Percentiles rank a stretch among this genome's conserved stretches.
These are phyloP conservation scores for Indicator indicator DNA, from an alignment of 2,113 vertebrate genomes.

Conservation along the genomic window DNA sequence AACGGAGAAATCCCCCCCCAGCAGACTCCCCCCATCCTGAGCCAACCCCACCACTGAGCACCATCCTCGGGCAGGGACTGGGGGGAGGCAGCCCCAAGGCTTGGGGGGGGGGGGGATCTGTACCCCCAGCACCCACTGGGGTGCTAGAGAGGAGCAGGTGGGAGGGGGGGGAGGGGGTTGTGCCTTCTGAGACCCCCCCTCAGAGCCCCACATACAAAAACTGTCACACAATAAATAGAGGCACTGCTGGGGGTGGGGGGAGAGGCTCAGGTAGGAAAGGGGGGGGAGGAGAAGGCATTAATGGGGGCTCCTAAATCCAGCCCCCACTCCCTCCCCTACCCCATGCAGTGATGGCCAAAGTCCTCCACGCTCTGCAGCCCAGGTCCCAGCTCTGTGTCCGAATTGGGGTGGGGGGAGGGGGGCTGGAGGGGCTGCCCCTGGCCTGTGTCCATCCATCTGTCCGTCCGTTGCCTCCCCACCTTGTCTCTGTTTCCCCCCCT, in stretches of 20 bases:
- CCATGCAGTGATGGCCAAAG: background rate
- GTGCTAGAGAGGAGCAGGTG: too few species aligned
- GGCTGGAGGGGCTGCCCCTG: background rate
- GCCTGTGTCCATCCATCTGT: background rate
- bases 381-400: background rate
- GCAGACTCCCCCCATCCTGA: background rate
- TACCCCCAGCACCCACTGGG: too few species aligned
- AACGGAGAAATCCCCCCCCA: background rate
- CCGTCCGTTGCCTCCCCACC: background rate
- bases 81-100: background rate
- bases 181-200: background rate
- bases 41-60: slow-evolving; percentile 10
- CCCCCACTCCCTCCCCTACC: too few species aligned
- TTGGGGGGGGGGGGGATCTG: background rate
- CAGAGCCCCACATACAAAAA: slow-evolving; percentile 14
- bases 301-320: background rate
- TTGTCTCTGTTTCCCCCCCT: background rate
- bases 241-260: background rate
- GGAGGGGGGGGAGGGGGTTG: background rate
- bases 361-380: background rate
- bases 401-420: background rate
- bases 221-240: slow-evolving; percentile 67
- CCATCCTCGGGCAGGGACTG: background rate
- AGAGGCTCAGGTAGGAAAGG: too few species aligned
- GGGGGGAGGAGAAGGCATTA: background rate